Conservation (phyloP, 1,140 invertebrate species). For the Brachionus calyciflorus region DNA sequence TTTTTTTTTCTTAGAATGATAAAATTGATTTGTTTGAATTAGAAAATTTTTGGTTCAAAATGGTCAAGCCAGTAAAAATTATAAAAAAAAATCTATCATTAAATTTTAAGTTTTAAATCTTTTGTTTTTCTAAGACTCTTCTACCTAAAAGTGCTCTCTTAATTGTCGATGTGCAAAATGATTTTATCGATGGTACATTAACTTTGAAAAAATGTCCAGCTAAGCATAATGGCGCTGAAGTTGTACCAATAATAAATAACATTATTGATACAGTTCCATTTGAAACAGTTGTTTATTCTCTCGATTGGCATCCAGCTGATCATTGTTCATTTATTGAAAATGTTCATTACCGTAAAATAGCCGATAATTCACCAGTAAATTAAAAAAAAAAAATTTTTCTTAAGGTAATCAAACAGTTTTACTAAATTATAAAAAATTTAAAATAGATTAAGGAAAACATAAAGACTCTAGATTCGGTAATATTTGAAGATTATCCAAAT, state of each 20-base stretch:
- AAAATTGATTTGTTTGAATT: constrained; percentile 13
- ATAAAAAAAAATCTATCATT: background rate
- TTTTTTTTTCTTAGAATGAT: background rate
- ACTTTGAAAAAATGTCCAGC: constrained; percentile 88
- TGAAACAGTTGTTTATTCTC: constrained; percentile 86
- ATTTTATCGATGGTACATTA: constrained; percentile 90
- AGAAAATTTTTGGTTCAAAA: constrained; percentile 35
- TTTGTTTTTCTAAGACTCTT: background rate
- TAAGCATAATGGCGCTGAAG: constrained; percentile 69
- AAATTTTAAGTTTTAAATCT: background rate
- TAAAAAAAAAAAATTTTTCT: constrained; percentile 47
- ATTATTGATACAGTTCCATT: constrained; percentile 78
- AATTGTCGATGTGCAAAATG: constrained; percentile 95
- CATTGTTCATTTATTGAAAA: constrained; percentile 96
- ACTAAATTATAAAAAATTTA: background rate
- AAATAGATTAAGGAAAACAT: background rate
- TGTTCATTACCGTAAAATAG: constrained; percentile 68
- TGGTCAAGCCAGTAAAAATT: constrained; percentile 18
- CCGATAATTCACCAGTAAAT: constrained; percentile 66
- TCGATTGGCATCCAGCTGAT: constrained; percentile 94
- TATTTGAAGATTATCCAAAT: constrained; percentile 65
- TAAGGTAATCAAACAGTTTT: background rate
- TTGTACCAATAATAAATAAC: constrained; percentile 78
- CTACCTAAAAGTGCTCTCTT: constrained; percentile 69
- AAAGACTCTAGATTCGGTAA: constrained; percentile 73